Percentiles rank a stretch among this genome's conserved stretches.
These are phyloP conservation scores for Anthoscopus minutus DNA, from an alignment of 2,113 vertebrate species.

Conservation along the genomic window DNA sequence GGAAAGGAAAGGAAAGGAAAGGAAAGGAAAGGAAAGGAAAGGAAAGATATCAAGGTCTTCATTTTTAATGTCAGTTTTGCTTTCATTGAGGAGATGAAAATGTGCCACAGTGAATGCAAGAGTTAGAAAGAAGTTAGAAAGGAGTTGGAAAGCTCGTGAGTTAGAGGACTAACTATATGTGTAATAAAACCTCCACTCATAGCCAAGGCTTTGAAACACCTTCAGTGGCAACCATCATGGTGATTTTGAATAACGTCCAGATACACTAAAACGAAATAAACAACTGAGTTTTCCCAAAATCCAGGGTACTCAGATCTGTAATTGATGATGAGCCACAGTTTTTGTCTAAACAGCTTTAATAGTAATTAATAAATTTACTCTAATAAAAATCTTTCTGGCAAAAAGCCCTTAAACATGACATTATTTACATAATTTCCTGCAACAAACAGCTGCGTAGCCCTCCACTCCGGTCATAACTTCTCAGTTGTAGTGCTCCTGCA, in stretches of 20 bases:
- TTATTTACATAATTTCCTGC: slow-evolving; percentile 62
- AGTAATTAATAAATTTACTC: slow-evolving; percentile 60
- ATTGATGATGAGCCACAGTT: neutral
- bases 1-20: no score
- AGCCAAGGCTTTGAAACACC: neutral
- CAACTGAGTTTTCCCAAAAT: neutral
- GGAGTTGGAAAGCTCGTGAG: neutral
- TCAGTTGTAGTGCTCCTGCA: neutral
- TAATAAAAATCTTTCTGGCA: slow-evolving; percentile 59
- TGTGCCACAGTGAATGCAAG: neutral
- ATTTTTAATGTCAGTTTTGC: neutral
- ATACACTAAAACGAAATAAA: neutral
- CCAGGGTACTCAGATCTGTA: neutral
- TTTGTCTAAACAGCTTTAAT: slow-evolving; percentile 44
- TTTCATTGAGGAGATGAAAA: neutral
- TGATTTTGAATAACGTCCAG: neutral
- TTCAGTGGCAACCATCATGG: neutral
- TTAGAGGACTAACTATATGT: neutral
- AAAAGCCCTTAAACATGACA: slow-evolving; percentile 59
- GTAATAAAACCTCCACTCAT: neutral
- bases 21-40: no score
- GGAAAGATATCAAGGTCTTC: neutral
- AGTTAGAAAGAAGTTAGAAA: neutral
- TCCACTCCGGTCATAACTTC: slow-evolving; percentile 13
- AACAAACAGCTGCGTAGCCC: slow-evolving; percentile 57